Conservation (phyloP, 2,113 vertebrate genomes). For the Phainopepla nitens region DNA sequence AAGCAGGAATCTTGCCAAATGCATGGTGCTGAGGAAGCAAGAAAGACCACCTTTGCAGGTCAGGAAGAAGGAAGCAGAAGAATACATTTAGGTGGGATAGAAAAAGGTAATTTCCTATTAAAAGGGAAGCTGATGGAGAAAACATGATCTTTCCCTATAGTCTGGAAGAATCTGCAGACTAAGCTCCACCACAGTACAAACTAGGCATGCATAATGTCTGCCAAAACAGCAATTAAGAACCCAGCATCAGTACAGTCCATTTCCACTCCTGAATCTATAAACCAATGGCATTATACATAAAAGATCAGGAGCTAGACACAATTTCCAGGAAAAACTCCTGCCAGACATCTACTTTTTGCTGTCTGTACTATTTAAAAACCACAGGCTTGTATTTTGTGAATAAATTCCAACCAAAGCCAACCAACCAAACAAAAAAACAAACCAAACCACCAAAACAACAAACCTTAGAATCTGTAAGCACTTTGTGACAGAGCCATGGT, state of each 20-base stretch:
- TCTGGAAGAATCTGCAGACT: not conserved
- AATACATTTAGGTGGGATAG: not conserved
- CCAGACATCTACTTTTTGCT: not conserved
- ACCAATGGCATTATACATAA: not conserved
- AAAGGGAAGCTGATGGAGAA: not conserved
- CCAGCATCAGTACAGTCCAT: not conserved
- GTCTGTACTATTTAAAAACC: not conserved
- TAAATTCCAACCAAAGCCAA: not conserved
- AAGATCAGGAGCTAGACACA: not conserved
- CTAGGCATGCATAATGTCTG: not conserved
- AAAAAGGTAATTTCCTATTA: not conserved
- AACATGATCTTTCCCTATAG: not conserved
- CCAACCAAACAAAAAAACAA: not conserved
- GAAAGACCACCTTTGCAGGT: not conserved
- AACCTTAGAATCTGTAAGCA: not conserved
- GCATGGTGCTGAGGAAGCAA: not conserved
- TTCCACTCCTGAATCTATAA: not conserved
- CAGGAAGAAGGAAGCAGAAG: not conserved
- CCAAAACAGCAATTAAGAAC: slow-evolving; percentile 3
- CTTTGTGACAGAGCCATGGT: not conserved
- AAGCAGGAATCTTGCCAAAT: not conserved
- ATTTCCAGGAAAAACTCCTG: not conserved
- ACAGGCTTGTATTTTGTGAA: not conserved
- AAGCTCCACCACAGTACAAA: not conserved
- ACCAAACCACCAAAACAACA: not conserved